phyloP scores from a whole-genome alignment of 2,888 invertebrate species.

The Nasonovia ribisnigri region DNA sequence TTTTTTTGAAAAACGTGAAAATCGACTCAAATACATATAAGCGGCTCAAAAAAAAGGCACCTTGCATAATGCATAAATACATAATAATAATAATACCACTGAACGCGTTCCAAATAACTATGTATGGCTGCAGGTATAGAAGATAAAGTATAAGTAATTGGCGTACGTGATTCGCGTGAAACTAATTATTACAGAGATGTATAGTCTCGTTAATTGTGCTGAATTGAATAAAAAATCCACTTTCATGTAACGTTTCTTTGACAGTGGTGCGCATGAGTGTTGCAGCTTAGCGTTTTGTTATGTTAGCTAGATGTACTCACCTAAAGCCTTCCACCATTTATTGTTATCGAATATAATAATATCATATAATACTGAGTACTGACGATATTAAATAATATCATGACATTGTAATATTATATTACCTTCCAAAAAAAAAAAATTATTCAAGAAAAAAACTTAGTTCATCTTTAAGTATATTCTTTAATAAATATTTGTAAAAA shows the following conservation, averaged over 20 bases:
- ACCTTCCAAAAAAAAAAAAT: too few species aligned
- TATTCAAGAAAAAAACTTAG: too few species aligned
- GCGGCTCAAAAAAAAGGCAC: neutral
- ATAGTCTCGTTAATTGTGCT: neutral
- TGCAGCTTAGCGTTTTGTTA: neutral
- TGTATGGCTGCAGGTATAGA: neutral
- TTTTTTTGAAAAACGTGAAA: neutral
- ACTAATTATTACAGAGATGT: neutral
- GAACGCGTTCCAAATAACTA: neutral
- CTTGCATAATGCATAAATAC: neutral
- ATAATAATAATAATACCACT: neutral
- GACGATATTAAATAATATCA: neutral
- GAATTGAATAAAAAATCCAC: neutral
- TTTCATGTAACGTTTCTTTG: slow-evolving; percentile 1
- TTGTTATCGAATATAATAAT: neutral
- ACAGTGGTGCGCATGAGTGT: neutral
- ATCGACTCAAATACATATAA: neutral
- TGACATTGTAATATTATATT: too few species aligned
- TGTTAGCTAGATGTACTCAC: neutral
- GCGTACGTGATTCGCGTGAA: neutral
- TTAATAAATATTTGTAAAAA: too few species aligned
- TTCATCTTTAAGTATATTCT: too few species aligned
- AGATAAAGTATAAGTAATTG: neutral
- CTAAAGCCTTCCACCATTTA: neutral
- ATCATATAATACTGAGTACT: neutral